phyloP scores from a whole-genome alignment of 2,113 vertebrate genomes.

The Rhadina sibilatrix region DNA sequence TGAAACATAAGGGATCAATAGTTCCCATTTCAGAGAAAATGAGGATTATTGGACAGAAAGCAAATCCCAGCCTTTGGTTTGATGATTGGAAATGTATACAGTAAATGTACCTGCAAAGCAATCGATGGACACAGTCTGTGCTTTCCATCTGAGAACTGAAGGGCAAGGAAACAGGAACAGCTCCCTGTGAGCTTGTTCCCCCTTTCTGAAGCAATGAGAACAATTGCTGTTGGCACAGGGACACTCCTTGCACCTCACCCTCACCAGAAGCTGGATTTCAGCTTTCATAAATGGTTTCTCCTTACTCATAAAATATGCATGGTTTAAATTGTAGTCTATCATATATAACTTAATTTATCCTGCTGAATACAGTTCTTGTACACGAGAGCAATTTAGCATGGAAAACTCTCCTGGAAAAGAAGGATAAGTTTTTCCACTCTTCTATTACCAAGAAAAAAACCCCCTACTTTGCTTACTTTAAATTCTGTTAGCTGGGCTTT shows the following conservation, averaged over 20 bases:
- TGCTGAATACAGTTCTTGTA: neutral
- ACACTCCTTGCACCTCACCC: neutral
- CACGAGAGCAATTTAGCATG: neutral
- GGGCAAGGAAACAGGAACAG: neutral
- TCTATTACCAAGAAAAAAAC: neutral
- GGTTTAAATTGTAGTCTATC: neutral
- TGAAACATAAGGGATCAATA: neutral
- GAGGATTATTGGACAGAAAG: neutral
- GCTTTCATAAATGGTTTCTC: neutral
- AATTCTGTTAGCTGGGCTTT: neutral
- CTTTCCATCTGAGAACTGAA: neutral
- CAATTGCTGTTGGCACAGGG: neutral
- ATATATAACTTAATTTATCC: neutral
- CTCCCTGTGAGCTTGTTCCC: neutral
- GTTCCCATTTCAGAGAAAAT: slow-evolving; percentile 25
- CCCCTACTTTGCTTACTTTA: neutral
- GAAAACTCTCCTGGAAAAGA: neutral
- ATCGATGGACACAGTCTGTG: neutral
- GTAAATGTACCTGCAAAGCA: neutral
- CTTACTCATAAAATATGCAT: neutral
- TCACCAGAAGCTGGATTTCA: neutral
- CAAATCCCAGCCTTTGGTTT: neutral
- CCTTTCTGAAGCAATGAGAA: neutral
- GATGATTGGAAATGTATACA: slow-evolving; percentile 9
- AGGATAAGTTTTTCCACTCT: neutral